Evolutionary conservation across 2,797 vertebrate species (phyloP).

Genomic region (Phaenicophaeus curvirostris): DNA sequence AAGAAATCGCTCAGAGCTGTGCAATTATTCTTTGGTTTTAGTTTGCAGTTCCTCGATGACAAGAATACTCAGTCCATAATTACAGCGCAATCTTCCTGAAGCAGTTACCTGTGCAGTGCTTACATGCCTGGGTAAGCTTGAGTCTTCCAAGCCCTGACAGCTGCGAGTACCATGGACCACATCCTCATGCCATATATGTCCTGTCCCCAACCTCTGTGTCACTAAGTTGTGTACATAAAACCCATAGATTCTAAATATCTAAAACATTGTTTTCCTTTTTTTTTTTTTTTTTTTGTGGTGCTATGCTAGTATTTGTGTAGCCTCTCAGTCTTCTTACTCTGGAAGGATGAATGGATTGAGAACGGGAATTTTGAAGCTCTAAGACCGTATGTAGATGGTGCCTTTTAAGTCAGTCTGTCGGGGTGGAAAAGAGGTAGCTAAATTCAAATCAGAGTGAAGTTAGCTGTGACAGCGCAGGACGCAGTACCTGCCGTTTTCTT

Average conservation of each 20-base stretch:
- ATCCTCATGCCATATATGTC: rapidly evolving
- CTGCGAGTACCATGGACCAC: rapidly evolving
- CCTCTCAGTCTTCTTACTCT: rapidly evolving
- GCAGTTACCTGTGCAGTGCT: not conserved
- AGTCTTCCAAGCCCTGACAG: not conserved
- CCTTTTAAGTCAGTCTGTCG: rapidly evolving
- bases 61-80: rapidly evolving
- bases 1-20: rapidly evolving
- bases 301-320: rapidly evolving
- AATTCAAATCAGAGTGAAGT: not conserved
- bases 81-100: rapidly evolving
- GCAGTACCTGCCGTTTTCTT: constrained; percentile 55
- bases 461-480: not conserved
- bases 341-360: not conserved
- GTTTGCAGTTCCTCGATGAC: not conserved
- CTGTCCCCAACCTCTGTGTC: rapidly evolving
- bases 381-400: rapidly evolving
- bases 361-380: not conserved
- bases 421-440: not conserved
- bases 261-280: rapidly evolving
- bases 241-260: not conserved
- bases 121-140: rapidly evolving
- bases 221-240: rapidly evolving
- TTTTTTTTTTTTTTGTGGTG: too few relatives aligned
- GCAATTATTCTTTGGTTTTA: not conserved